These are phyloP conservation scores for Limnephilus rhombicus DNA, from an alignment of 2,888 invertebrate species.

Conservation along the genomic window DNA sequence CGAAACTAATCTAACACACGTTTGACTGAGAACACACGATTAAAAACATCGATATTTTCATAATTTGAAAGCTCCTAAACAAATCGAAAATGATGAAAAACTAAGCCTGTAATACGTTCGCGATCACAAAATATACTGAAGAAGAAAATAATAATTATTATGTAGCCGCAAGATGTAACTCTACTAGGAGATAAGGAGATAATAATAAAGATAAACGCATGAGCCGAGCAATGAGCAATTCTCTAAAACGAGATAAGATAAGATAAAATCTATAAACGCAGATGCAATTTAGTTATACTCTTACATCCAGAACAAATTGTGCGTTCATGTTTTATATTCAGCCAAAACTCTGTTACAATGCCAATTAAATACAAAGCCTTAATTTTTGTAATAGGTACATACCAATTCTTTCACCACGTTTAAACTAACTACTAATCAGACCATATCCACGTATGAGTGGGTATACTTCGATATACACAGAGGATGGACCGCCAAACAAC, in stretches of 20 bases:
- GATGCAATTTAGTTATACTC: not conserved
- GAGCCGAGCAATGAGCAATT: not conserved
- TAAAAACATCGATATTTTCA: not conserved
- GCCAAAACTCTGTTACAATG: not conserved
- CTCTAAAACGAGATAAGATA: not conserved
- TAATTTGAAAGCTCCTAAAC: not conserved
- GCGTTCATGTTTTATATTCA: not conserved
- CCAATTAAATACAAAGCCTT: too few species aligned
- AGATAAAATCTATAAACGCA: not conserved
- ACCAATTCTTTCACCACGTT: too few species aligned
- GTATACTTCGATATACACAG: too few species aligned
- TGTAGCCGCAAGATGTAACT: not conserved
- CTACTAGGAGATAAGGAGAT: not conserved
- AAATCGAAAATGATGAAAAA: not conserved
- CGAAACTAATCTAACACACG: not conserved
- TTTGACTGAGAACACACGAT: not conserved
- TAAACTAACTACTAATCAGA: too few species aligned
- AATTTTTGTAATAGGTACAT: too few species aligned
- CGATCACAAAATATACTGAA: not conserved
- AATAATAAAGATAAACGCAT: not conserved
- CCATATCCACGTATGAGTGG: too few species aligned
- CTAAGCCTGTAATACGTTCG: not conserved
- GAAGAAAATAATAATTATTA: not conserved
- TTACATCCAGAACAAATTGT: not conserved
- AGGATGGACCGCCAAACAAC: too few species aligned